Evolutionary conservation across 1,140 invertebrate species (phyloP).

Genomic region (Nixonia krombeini): DNA sequence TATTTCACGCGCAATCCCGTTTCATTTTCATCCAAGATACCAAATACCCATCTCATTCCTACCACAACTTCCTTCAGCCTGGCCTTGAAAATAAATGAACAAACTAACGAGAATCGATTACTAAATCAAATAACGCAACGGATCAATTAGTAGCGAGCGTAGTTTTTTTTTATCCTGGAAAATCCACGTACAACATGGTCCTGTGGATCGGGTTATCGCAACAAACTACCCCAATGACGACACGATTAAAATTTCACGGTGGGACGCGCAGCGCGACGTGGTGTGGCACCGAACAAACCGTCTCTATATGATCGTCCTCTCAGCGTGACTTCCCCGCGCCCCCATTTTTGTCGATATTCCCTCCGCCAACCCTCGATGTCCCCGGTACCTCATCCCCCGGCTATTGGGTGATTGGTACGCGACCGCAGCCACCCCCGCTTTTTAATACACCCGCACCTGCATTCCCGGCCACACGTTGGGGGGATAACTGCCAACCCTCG

Average conservation of each 20-base stretch:
- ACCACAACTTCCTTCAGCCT: too few relatives aligned
- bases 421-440: conserved; percentile 63
- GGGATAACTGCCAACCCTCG: conserved; percentile 26
- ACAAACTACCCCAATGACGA: conserved; percentile 61
- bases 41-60: too few relatives aligned
- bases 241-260: conserved; percentile 55
- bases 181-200: conserved; percentile 51
- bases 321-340: conserved; percentile 38
- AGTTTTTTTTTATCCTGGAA: conserved; percentile 28
- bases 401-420: conserved; percentile 61
- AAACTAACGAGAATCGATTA: too few relatives aligned
- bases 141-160: conserved; percentile 35
- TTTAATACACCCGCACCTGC: conserved; percentile 64
- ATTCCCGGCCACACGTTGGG: conserved; percentile 50
- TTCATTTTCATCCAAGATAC: too few relatives aligned
- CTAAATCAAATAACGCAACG: too few relatives aligned
- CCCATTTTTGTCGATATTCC: conserved; percentile 44
- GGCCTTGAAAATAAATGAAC: too few relatives aligned
- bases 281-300: conserved; percentile 49
- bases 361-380: conserved; percentile 20
- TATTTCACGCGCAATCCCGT: too few relatives aligned
- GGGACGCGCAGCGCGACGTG: conserved; percentile 51
- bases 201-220: conserved; percentile 61
- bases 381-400: conserved; percentile 31
- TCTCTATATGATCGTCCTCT: conserved; percentile 57